Conservation (phyloP, 1,140 invertebrate genomes). For the Paracyclopina nana region DNA sequence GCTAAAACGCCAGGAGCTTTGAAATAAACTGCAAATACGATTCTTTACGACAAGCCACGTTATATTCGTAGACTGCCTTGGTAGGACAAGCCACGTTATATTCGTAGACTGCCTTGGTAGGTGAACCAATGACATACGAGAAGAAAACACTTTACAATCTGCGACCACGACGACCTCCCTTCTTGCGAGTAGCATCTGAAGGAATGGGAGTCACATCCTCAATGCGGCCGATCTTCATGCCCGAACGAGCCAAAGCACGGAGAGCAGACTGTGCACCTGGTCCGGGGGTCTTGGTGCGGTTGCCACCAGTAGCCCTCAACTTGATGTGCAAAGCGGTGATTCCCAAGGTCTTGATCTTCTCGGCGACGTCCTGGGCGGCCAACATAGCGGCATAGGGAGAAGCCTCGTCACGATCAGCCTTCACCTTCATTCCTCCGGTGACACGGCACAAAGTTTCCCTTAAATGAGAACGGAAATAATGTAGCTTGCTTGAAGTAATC, state of each 20-base stretch:
- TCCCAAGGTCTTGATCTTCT: constrained; percentile 88
- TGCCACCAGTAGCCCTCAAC: constrained; percentile 91
- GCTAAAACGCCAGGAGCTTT: too few relatives aligned
- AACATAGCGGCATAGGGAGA: constrained; percentile 99
- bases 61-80: too few relatives aligned
- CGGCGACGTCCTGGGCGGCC: constrained; percentile 98
- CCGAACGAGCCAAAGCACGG: constrained; percentile 86
- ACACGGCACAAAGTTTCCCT: constrained; percentile 34
- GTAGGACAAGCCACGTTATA: too few relatives aligned
- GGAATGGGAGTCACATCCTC: constrained; percentile 99
- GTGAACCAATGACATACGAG: too few relatives aligned
- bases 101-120: too few relatives aligned
- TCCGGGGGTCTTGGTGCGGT: constrained; percentile 91
- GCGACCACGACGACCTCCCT: constrained; percentile 96
- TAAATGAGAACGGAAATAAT: neutral
- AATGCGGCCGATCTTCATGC: constrained; percentile 98
- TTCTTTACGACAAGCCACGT: too few relatives aligned
- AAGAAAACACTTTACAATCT: constrained; percentile 66
- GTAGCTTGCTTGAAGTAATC: too few relatives aligned
- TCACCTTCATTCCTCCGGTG: constrained; percentile 99
- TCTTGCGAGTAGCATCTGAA: constrained; percentile 92
- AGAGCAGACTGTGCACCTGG: constrained; percentile 96
- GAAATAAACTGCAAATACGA: too few relatives aligned
- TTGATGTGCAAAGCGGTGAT: constrained; percentile 97
- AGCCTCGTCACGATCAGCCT: constrained; percentile 97